Base-by-base conservation (phyloP, 2,797 vertebrate genomes). In the Smutsia temminckii region DNA sequence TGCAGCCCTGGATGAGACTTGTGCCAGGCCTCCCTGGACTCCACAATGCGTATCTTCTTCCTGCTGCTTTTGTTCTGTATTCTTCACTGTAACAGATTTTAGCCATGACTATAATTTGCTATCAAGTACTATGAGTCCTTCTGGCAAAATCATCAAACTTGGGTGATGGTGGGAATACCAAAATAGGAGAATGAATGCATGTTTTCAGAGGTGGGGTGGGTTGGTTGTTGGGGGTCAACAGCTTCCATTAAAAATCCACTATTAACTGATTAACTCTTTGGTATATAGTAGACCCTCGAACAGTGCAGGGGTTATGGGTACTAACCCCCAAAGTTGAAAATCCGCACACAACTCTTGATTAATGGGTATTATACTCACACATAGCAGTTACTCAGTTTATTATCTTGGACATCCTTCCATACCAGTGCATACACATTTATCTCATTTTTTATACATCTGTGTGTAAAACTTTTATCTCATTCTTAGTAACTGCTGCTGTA, bases 61-160 rank as follows among this genome's bases (percentile, higher is more conserved):
- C 61, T 90, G 61, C 55, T 85, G 77, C 49, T 91, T 90, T 85
- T 96, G 68, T 63, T 89, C 61, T 86, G 21, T 53, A 80, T 57
- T 84, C 83, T 89, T 95, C 74, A 83, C 78, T 75, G 25, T 71
- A 88, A 96, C 34, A 77, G 92, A 93, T 20, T 89, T 91, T 29
- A 85, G 84, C 90, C 27, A 27, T 5, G 61, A 86, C 12, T 68
- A 75, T 84, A 96, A 92, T 92, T 46, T 93, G 71, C 68, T 94
- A 46, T 27, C 61, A 21, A 61, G n/a, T 75, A 46, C 79, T 93
- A 8, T 61, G 66, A 94, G 29, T 90, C 25, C 46, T 64, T 63
- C 85, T 59, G 85, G 21, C 8, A 20, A 90, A 92, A 96, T 77
- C 34, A 92, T 17, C 51, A 64, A 79, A 95, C 66, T 59, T 63